A percentile compares a stretch with the other conserved stretches of the same genome.
Conservation (phyloP, 2,797 vertebrate genomes). For the Hirundo rustica region DNA sequence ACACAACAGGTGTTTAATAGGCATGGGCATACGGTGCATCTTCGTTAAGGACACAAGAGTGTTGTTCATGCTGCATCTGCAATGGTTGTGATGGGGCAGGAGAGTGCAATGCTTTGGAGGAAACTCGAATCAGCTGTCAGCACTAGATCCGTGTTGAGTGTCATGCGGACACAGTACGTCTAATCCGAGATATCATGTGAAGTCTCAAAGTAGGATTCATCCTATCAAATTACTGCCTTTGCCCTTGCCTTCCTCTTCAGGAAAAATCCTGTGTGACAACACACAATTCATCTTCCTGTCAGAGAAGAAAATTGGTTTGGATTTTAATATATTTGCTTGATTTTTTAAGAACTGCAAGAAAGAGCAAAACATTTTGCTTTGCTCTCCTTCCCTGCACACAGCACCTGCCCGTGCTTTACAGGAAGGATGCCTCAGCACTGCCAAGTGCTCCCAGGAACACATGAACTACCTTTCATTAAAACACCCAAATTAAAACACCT, state of each 20-base stretch:
- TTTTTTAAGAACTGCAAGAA: neutral
- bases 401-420: rapidly evolving
- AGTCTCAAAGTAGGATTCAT: constrained; percentile 47
- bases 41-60: neutral
- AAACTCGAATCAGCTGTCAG: neutral
- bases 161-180: neutral
- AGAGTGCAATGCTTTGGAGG: neutral
- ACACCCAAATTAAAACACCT: neutral
- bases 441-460: neutral
- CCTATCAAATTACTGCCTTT: constrained; percentile 35
- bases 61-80: neutral
- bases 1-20: neutral
- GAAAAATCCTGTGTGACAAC: neutral
- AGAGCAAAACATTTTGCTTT: neutral
- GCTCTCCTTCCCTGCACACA: neutral
- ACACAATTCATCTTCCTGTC: neutral
- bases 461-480: neutral
- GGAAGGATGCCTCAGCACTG: neutral
- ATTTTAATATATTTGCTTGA: neutral
- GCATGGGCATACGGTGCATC: neutral
- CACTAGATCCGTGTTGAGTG: neutral
- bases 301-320: neutral
- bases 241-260: constrained; percentile 49
- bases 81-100: neutral
- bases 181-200: constrained; percentile 39